Percentiles rank a stretch among this genome's conserved stretches.
phyloP scores from a whole-genome alignment of 2,113 vertebrate genomes.

The Lathamus discolor region DNA sequence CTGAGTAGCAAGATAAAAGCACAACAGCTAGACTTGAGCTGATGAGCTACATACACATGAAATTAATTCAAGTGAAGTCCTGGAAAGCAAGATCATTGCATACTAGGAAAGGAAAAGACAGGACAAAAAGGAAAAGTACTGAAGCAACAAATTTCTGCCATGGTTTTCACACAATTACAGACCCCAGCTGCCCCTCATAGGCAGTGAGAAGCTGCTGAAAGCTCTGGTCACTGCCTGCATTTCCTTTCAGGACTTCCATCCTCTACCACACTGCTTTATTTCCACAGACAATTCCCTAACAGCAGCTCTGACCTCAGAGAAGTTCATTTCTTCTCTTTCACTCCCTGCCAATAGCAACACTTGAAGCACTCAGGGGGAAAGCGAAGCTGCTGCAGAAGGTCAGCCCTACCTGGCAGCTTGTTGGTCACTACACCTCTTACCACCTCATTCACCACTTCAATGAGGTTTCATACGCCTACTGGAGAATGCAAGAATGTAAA shows the following conservation, averaged over 20 bases:
- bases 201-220: background rate
- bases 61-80: background rate
- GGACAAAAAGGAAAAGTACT: background rate
- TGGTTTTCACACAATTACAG: background rate
- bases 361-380: background rate
- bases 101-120: background rate
- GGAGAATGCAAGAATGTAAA: background rate
- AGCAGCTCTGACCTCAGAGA: background rate
- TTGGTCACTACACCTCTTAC: background rate
- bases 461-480: rapidly evolving
- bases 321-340: background rate
- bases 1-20: rapidly evolving
- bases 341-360: background rate
- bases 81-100: background rate
- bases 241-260: background rate
- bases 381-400: background rate
- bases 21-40: background rate
- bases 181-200: background rate
- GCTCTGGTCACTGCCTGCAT: background rate
- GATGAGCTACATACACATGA: background rate
- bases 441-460: background rate
- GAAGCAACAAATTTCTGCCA: background rate
- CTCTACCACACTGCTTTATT: rapidly evolving
- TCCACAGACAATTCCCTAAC: background rate
- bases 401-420: background rate